These are phyloP conservation scores for Ochropacha duplaris DNA, from an alignment of 2,888 invertebrate genomes.

Conservation along the genomic window DNA sequence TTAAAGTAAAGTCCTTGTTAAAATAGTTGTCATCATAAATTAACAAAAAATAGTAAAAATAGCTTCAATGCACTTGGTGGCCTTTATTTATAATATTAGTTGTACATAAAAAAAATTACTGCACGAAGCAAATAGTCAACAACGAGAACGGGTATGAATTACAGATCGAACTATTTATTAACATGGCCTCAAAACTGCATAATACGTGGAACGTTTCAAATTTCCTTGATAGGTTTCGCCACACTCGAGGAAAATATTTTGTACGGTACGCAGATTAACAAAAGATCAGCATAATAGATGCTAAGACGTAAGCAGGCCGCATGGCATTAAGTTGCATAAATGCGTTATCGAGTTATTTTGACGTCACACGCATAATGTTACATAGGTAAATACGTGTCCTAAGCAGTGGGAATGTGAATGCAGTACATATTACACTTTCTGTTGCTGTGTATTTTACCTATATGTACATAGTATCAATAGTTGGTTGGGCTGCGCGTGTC, in stretches of 20 bases:
- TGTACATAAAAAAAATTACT: not conserved
- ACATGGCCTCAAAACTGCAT: not conserved
- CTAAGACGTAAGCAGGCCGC: not conserved
- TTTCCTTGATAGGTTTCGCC: not conserved
- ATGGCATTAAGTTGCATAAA: not conserved
- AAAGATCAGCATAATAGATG: not conserved
- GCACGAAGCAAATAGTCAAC: not conserved
- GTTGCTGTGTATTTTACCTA: not conserved
- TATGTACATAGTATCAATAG: slow-evolving; percentile 14
- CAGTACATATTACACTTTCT: slow-evolving; percentile 22
- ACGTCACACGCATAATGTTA: not conserved
- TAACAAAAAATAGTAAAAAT: not conserved
- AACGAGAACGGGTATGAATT: not conserved
- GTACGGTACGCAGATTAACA: not conserved
- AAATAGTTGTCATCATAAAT: not conserved
- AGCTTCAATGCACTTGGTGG: not conserved
- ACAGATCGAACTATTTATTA: not conserved
- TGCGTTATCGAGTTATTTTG: not conserved
- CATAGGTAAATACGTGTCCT: not conserved
- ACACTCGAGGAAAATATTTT: not conserved
- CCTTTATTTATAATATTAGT: not conserved
- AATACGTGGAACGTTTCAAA: not conserved
- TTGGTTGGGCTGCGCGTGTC: slow-evolving; percentile 20
- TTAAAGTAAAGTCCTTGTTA: not conserved
- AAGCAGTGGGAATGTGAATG: slow-evolving; percentile 26